A percentile compares a stretch with the other conserved stretches of the same genome.
Conservation (phyloP, 1,140 invertebrate species). For the Battus philenor region DNA sequence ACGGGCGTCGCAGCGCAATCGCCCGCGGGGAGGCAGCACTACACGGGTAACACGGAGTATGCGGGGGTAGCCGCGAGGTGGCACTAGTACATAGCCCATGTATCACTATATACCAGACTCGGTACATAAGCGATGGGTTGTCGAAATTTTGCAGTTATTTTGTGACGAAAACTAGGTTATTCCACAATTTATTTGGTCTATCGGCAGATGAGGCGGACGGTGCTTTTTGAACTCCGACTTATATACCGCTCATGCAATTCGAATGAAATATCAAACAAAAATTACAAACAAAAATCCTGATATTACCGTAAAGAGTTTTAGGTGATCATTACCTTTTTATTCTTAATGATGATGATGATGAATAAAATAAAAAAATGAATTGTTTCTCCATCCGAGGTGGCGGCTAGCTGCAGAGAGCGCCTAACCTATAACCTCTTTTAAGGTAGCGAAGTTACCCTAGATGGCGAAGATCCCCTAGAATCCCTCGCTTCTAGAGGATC, state of each 20-base stretch:
- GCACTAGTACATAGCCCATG: slow-evolving; percentile 50
- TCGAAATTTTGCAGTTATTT: slow-evolving; percentile 74
- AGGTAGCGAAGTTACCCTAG: too few species aligned
- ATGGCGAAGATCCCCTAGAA: too few species aligned
- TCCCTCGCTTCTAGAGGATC: too few species aligned
- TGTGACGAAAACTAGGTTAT: slow-evolving; percentile 73
- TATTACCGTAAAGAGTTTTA: too few species aligned
- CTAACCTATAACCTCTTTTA: too few species aligned
- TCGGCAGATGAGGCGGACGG: slow-evolving; percentile 33
- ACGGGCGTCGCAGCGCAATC: slow-evolving; percentile 33
- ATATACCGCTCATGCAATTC: background rate
- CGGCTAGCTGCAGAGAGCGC: too few species aligned
- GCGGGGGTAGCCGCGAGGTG: slow-evolving; percentile 32
- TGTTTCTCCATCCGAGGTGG: too few species aligned
- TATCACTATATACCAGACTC: slow-evolving; percentile 57
- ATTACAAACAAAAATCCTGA: too few species aligned
- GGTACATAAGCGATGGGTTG: slow-evolving; percentile 55
- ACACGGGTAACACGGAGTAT: slow-evolving; percentile 43
- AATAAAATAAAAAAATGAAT: too few species aligned
- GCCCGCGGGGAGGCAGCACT: slow-evolving; percentile 60
- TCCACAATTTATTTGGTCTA: slow-evolving; percentile 60
- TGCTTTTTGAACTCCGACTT: background rate
- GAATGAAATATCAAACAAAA: too few species aligned
- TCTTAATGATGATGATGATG: too few species aligned
- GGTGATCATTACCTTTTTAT: too few species aligned